Percentiles rank a stretch among this genome's conserved stretches.
These are phyloP conservation scores for Watersipora subatra DNA, from an alignment of 1,140 invertebrate genomes.

Conservation along the genomic window DNA sequence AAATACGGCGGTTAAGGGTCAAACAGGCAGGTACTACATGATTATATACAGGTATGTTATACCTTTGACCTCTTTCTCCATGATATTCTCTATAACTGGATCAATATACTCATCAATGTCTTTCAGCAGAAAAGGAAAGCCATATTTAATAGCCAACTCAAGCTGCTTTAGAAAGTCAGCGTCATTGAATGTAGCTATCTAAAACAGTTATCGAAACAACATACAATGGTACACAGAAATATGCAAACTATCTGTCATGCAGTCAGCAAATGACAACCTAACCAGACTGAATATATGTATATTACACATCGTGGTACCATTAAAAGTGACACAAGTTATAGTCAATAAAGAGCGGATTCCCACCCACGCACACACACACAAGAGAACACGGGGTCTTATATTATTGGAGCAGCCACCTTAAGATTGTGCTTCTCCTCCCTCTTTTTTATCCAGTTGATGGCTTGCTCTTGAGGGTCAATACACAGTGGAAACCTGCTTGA, in stretches of 20 bases:
- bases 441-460: conserved; percentile 68
- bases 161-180: conserved; percentile 62
- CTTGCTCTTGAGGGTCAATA: conserved; percentile 71
- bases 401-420: conserved; percentile 50
- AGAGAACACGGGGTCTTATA: too few relatives aligned
- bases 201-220: not conserved
- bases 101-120: conserved; percentile 73
- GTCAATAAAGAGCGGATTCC: too few relatives aligned
- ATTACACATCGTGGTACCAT: too few relatives aligned
- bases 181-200: conserved; percentile 59
- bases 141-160: conserved; percentile 68
- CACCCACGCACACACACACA: too few relatives aligned
- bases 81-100: conserved; percentile 64
- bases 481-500: conserved; percentile 63
- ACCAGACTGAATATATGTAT: too few relatives aligned
- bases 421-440: conserved; percentile 59
- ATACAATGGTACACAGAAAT: too few relatives aligned
- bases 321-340: too few relatives aligned
- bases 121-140: conserved; percentile 62
- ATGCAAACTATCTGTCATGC: too few relatives aligned
- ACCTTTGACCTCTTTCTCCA: conserved; percentile 67
- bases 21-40: not conserved
- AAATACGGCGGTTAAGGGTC: not conserved
- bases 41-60: too few relatives aligned
- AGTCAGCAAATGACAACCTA: too few relatives aligned